Evolutionary conservation across 2,888 invertebrate genomes (phyloP).

Genomic region (Dendrolimus houi): DNA sequence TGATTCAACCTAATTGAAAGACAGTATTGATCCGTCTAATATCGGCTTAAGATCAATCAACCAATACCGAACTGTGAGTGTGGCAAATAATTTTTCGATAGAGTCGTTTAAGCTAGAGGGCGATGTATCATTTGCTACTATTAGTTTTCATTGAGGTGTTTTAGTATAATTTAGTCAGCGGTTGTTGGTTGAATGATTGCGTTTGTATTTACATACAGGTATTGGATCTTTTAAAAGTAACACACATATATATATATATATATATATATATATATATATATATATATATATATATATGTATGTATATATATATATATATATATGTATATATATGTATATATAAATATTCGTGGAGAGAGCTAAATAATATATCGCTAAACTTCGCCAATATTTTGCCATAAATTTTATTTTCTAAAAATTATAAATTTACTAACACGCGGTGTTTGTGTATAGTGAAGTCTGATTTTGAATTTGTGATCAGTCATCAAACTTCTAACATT

Average conservation of each 20-base stretch:
- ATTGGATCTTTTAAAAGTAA: conserved; percentile 35
- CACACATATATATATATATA: too few relatives aligned
- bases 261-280: too few relatives aligned
- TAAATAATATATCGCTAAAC: conserved; percentile 34
- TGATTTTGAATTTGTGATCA: conserved; percentile 37
- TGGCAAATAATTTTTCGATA: too few relatives aligned
- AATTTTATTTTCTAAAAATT: conserved; percentile 39
- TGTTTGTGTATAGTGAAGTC: conserved; percentile 37
- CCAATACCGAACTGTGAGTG: too few relatives aligned
- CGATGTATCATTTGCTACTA: conserved; percentile 3
- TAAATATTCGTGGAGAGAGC: conserved; percentile 52
- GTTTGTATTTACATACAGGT: conserved; percentile 33
- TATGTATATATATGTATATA: too few relatives aligned
- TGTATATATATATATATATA: too few relatives aligned
- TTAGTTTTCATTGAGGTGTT: conserved; percentile 26
- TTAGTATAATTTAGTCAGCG: conserved; percentile 37
- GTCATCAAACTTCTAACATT: conserved; percentile 47
- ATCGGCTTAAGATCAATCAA: too few relatives aligned
- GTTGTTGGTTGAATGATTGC: conserved; percentile 39
- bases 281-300: too few relatives aligned
- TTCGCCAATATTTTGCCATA: conserved; percentile 74
- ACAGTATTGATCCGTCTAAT: too few relatives aligned
- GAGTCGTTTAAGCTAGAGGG: too few relatives aligned
- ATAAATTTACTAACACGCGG: conserved; percentile 44
- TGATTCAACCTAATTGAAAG: too few relatives aligned